Evolutionary conservation across 2,888 invertebrate genomes (phyloP).

Genomic region (Pachliopta kotzebuea): DNA sequence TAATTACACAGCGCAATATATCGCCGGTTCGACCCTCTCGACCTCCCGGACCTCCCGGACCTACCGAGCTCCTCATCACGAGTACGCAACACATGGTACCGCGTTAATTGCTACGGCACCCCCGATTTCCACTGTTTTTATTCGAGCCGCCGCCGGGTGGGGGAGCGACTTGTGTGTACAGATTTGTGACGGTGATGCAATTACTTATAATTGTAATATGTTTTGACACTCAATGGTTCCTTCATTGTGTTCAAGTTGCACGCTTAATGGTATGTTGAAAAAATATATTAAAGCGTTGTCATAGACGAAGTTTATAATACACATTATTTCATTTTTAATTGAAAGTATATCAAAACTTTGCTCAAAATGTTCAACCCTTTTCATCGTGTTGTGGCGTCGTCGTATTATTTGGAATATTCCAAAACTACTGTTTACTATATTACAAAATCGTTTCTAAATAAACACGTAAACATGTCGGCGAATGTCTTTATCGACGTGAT

Average conservation of each 20-base stretch:
- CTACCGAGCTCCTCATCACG: conserved; percentile 56
- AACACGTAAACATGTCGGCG: conserved; percentile 29
- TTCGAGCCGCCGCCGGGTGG: conserved; percentile 53
- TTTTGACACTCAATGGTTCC: conserved; percentile 26
- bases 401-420: not conserved
- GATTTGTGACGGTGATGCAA: conserved; percentile 36
- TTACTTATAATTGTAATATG: conserved; percentile 29
- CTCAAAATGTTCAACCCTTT: no score
- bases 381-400: not conserved
- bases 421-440: not conserved
- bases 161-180: conserved; percentile 33
- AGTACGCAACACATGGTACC: conserved; percentile 71
- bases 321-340: no score
- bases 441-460: not conserved
- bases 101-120: conserved; percentile 66
- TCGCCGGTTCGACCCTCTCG: conserved; percentile 51
- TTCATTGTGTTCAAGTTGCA: not conserved
- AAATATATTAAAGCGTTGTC: no score
- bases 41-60: conserved; percentile 37
- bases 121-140: conserved; percentile 62
- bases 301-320: no score
- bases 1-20: conserved; percentile 72
- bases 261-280: not conserved
- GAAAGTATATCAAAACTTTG: no score
- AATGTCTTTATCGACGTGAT: conserved; percentile 29